Conservation (phyloP, 2,113 vertebrate species). For the Trichechus manatus region DNA sequence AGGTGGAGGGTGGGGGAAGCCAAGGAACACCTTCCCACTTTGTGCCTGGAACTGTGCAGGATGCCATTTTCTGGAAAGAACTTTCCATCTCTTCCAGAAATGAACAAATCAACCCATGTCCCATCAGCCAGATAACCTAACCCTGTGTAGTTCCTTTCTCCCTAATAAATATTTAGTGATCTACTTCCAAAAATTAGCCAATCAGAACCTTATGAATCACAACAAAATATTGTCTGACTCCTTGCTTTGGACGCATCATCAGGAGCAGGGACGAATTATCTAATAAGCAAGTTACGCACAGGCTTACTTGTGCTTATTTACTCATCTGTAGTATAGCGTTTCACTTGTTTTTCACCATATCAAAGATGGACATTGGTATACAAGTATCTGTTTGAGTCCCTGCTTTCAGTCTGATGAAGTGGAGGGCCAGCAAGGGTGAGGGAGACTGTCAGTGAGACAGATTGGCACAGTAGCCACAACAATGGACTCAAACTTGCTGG, state of each 20-base stretch:
- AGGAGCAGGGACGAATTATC: background rate
- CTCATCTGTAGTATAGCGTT: no score
- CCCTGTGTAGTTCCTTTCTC: background rate
- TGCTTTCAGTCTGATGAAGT: background rate
- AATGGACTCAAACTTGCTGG: background rate
- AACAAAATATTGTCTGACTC: background rate
- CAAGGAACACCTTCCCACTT: accelerated
- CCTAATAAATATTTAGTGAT: background rate
- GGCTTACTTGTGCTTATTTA: no score
- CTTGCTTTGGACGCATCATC: background rate
- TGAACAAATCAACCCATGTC: background rate
- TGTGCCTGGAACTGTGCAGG: background rate
- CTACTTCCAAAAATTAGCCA: background rate
- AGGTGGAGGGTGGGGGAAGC: accelerated
- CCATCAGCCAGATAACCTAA: background rate
- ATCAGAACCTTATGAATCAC: background rate
- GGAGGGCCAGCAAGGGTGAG: background rate
- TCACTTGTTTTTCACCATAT: no score
- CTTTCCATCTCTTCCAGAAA: background rate
- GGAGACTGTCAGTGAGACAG: background rate
- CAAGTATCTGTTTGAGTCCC: no score
- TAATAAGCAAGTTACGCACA: no score
- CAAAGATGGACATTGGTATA: no score
- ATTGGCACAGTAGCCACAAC: background rate
- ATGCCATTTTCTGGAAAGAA: background rate